A percentile compares a stretch with the other conserved stretches of the same genome.
These are phyloP conservation scores for Grantiella picta DNA, from an alignment of 2,113 vertebrate genomes.

Conservation along the genomic window DNA sequence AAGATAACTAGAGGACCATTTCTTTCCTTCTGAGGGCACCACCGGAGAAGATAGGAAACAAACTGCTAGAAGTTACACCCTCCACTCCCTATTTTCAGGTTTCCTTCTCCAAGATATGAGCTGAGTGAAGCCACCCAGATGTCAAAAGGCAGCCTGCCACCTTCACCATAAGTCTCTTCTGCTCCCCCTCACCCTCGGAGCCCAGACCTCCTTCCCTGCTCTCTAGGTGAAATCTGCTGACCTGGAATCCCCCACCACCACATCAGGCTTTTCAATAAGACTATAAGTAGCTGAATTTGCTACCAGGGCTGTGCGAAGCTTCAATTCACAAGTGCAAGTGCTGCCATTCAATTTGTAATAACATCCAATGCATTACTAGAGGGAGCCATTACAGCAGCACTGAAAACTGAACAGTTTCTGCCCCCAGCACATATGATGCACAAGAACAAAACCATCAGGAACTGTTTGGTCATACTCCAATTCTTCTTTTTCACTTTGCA, in stretches of 20 bases:
- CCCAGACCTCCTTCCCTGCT: not conserved
- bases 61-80: not conserved
- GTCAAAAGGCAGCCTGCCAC: not conserved
- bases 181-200: not conserved
- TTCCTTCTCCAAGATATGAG: not conserved
- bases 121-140: not conserved
- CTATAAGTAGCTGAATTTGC: not conserved
- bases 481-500: not conserved
- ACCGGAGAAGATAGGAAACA: not conserved
- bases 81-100: not conserved
- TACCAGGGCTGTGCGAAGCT: accelerated
- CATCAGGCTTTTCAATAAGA: not conserved
- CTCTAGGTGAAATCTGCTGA: not conserved
- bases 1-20: not conserved
- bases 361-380: not conserved
- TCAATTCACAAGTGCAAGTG: not conserved
- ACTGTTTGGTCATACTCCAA: not conserved
- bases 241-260: accelerated
- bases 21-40: not conserved
- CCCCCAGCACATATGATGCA: not conserved
- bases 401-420: not conserved
- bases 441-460: not conserved
- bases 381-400: not conserved
- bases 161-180: not conserved
- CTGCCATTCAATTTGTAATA: not conserved